Evolutionary conservation across 2,113 vertebrate species (phyloP), one percentile per base, ranked within the genome.

Genomic region (Lepus timidus): DNA sequence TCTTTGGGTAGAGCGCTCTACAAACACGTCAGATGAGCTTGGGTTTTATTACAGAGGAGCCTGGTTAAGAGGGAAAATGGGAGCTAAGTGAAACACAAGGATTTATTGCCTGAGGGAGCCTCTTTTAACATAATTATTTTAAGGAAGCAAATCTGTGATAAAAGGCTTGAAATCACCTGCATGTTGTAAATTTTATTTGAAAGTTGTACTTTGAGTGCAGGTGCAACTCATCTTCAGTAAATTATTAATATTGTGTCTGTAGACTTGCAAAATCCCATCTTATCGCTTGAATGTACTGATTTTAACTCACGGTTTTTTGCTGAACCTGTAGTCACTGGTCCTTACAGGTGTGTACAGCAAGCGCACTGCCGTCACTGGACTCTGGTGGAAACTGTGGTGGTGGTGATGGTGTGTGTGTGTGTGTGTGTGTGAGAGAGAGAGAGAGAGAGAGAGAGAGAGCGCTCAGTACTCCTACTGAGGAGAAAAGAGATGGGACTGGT

Each of bases 1-100:
- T 92, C 85, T 84, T 96, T 88, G 95, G 96, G 88, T 97, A 75
- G 90, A 97, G 95, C 87, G 78, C 65, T 94, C 85, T 75, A 71
- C 88, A 92, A 93, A 95, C 78, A 78, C 36, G 94, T 95, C 85
- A 89, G 93, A 33, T 25, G 80, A 93, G 85, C 91, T 95, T 90
- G 31, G 65, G 70, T 91, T 96, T 97, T 94, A 97, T 89, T 93
- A 79, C 85, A 20, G 61, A 88, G 55, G 83, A 92, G 49, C 36
- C 79, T 62, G 82, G 76, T 88, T 81, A 93, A 82, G 83, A 74
- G 70, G 55, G 92, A 76, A 93, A 80, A 79, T 36, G 70, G 61
- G 62, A 95, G 49, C 67, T 88, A 79, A 94, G 95, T 90, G 70
- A 88, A 88, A 84, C 13, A 6, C 2, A 62, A 95, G 90, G 78